Conservation (phyloP, 2,888 invertebrate species). For the Spilarctia lutea region DNA sequence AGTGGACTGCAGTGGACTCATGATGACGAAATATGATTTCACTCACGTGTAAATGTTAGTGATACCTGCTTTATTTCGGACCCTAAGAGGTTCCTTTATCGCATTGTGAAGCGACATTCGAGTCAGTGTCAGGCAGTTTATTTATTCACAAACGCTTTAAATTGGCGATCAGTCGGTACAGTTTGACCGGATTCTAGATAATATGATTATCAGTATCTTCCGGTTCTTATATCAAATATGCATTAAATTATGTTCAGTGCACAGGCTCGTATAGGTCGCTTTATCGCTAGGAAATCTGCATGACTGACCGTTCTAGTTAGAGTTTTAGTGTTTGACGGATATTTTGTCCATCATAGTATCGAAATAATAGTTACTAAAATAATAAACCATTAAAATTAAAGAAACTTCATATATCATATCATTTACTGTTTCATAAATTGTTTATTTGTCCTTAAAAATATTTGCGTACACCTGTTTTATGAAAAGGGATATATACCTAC, state of each 20-base stretch:
- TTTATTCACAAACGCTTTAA: background rate
- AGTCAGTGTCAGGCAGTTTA: background rate
- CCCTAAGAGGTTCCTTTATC: background rate
- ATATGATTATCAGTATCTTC: constrained; percentile 38
- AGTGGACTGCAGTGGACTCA: too few species aligned
- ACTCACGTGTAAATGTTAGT: background rate
- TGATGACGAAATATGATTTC: background rate
- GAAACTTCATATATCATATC: background rate
- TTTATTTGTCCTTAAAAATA: too few species aligned
- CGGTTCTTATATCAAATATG: constrained; percentile 19
- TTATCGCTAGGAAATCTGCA: background rate
- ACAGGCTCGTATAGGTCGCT: background rate
- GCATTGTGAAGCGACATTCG: background rate
- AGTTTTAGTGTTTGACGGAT: background rate
- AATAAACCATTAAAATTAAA: background rate
- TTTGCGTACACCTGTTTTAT: background rate
- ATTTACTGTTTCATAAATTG: background rate
- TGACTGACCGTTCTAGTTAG: background rate
- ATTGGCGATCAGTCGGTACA: background rate
- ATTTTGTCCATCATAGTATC: background rate
- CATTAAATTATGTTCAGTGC: background rate
- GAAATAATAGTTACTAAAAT: background rate
- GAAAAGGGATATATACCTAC: too few species aligned
- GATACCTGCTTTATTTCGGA: background rate
- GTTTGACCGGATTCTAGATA: constrained; percentile 36